These are phyloP conservation scores for Eristalis pertinax DNA, from an alignment of 2,888 invertebrate species.

Conservation along the genomic window DNA sequence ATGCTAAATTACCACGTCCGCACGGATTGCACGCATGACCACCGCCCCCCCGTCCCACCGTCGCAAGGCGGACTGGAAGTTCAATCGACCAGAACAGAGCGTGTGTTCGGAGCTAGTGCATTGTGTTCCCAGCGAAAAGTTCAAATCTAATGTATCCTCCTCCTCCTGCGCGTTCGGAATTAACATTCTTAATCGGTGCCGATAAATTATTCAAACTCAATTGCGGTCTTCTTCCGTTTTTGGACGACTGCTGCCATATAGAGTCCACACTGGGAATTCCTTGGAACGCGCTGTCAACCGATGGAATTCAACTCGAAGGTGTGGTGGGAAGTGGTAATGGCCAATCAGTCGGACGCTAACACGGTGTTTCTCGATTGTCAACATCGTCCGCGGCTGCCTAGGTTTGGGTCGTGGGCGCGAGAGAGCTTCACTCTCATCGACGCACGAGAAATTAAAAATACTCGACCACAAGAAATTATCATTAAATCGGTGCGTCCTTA, in stretches of 20 bases:
- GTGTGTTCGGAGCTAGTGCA: conserved; percentile 4
- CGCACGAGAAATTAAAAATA: neutral
- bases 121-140: conserved; percentile 51
- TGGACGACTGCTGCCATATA: conserved; percentile 53
- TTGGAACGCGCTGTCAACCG: conserved; percentile 41
- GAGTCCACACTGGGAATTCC: conserved; percentile 61
- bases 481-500: neutral
- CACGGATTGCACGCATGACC: conserved; percentile 60
- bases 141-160: conserved; percentile 48
- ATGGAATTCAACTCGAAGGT: conserved; percentile 52
- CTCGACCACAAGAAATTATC: neutral
- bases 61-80: conserved; percentile 8
- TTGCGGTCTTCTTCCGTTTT: conserved; percentile 73
- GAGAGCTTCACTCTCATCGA: neutral
- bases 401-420: conserved; percentile 20
- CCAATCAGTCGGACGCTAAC: conserved; percentile 50
- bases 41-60: neutral
- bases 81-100: conserved; percentile 35
- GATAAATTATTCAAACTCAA: conserved; percentile 71
- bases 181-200: conserved; percentile 66
- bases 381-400: neutral
- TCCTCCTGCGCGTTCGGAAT: conserved; percentile 16
- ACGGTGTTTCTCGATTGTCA: conserved; percentile 38
- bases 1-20: conserved; percentile 61
- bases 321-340: conserved; percentile 68